Evolutionary conservation across 2,888 invertebrate species (phyloP), one percentile per base, ranked within the genome.

Genomic region (Apantesis nais): DNA sequence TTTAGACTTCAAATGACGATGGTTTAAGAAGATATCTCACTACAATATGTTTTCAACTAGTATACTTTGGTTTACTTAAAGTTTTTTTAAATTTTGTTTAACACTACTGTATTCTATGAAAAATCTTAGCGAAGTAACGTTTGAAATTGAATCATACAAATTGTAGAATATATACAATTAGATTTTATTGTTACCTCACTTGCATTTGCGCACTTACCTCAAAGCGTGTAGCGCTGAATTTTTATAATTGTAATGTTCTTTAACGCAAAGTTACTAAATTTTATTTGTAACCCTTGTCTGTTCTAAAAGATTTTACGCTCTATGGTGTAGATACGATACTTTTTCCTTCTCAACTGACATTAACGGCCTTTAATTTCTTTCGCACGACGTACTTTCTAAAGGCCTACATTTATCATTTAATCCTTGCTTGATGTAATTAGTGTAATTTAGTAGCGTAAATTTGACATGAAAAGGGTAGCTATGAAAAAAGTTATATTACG

Each of bases 391-490:
- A 86, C 89, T 89, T 90, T 91, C 85, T 88, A 91, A 91, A 89
- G 90, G 80, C 80, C 77, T 80, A 85, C 86, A 89, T 90, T 90
- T 90, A 91, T 91, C 89, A 91, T 88, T 87, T 85, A 86, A 88
- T 89, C 90, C 88, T 87, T 84, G 78, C 88, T 86, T 83, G 78
- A 75, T 78, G 83, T 90, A 92, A 90, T 91, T 90, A 92, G 89
- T 87, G 86, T 85, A 88, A 89, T 89, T 89, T 88, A 86, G 76
- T 81, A 78, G 70, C 63, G 34, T 79, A 82, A 87, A 86, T 84
- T 85, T 83, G 81, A 82, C 79, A 85, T 74, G 72, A 81, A 85
- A 82, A 80, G 74, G 71, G 67, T 77, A 79, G 80, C 76, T 80
- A 79, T 85, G 37, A 86, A 86, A 86, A 84, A 78, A 76, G 58